Base-by-base conservation (phyloP, 2,888 invertebrate genomes). In the Cartodere bifasciata region DNA sequence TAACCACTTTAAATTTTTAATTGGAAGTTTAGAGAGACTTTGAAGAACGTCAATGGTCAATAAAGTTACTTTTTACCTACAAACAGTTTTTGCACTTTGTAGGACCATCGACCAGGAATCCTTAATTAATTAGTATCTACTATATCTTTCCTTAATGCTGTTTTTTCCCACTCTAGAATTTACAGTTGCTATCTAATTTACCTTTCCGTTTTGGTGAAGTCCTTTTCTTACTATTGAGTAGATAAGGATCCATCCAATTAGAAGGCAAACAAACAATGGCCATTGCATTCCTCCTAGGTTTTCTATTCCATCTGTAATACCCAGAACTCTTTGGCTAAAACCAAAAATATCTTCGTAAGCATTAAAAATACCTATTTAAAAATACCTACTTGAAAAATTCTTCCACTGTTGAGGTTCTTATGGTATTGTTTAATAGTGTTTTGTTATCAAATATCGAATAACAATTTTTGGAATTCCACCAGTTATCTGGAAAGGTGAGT, bases 141-240 rank as follows among this genome's bases (percentile, higher is more conserved):
- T n/a, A n/a, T n/a, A n/a, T n/a, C n/a, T n/a, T n/a, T n/a, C n/a
- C n/a, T n/a, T n/a, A n/a, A n/a, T n/a, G n/a, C n/a, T n/a, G n/a
- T n/a, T n/a, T n/a, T n/a, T n/a, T n/a, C n/a, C n/a, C n/a, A n/a
- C n/a, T n/a, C n/a, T n/a, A n/a, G n/a, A n/a, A n/a, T n/a, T n/a
- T n/a, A n/a, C n/a, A n/a, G n/a, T n/a, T n/a, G n/a, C n/a, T n/a
- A 25, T 25, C 10, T 16, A 26, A 28, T 41, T 49, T 55, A 75
- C 76, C 66, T 82, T 82, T 51, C 81, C 81, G 43, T 78, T 79
- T 53, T 77, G 76, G 46, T 75, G 72, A 29, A 82, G 68, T 24
- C 81, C 81, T 49, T 78, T 75, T 60, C 78, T 71, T 40, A 82
- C 65, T 44, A 76, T 75, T 44, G 71, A 64, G 56, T 81, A 82